A percentile compares a stretch with the other conserved stretches of the same genome.
Conservation (phyloP, 2,797 vertebrate genomes). For the Coracias cyanogaster region DNA sequence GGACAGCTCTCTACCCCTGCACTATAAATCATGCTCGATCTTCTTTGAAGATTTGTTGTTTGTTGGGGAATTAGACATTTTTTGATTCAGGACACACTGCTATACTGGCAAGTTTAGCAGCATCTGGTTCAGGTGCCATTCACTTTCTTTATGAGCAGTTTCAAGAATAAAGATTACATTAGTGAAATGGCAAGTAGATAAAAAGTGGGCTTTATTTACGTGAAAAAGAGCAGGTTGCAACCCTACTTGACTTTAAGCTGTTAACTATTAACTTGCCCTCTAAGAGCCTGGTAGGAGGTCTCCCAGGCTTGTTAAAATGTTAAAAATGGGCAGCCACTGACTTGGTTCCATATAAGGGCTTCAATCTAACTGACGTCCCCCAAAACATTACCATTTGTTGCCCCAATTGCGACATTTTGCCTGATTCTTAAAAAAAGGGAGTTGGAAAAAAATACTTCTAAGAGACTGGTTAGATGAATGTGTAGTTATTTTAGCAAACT, state of each 20-base stretch:
- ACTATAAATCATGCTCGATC: not conserved
- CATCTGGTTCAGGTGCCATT: not conserved
- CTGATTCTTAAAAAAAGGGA: not conserved
- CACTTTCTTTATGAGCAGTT: not conserved
- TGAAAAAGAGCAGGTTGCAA: constrained; percentile 5
- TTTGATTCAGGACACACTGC: not conserved
- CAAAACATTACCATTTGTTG: not conserved
- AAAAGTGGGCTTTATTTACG: constrained; percentile 9
- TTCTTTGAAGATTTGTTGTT: not conserved
- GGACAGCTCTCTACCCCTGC: not conserved
- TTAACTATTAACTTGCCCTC: constrained; percentile 5
- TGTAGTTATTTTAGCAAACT: not conserved
- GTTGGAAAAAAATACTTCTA: not conserved
- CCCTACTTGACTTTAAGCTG: not conserved
- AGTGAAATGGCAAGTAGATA: not conserved
- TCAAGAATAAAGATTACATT: not conserved
- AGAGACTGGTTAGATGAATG: not conserved
- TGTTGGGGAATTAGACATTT: not conserved
- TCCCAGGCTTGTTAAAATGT: not conserved
- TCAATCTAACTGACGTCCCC: not conserved
- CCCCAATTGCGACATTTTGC: not conserved
- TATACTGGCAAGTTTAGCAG: not conserved
- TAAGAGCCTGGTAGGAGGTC: not conserved
- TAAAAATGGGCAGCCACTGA: not conserved
- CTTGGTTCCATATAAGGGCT: not conserved